Evolutionary conservation across 2,113 vertebrate species (phyloP).

Genomic region (Sinocyclocheilus maitianheensis): DNA sequence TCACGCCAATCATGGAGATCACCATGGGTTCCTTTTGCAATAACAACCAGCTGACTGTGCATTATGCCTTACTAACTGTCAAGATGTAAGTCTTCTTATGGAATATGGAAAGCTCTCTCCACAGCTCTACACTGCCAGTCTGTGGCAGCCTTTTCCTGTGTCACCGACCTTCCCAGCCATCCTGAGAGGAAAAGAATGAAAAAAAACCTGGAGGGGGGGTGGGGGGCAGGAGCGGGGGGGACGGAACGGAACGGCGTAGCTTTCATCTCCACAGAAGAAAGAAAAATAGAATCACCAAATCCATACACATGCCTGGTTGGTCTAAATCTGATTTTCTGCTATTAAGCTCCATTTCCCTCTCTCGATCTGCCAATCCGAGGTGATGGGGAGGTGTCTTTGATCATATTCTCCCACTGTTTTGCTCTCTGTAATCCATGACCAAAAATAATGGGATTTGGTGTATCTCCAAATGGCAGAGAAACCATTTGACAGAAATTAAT

Average conservation of each 20-base stretch:
- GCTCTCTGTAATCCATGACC: slow-evolving; percentile 78
- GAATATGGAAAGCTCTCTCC: neutral
- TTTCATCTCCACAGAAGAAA: slow-evolving; percentile 55
- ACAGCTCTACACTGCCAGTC: slow-evolving; percentile 54
- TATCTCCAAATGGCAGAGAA: slow-evolving; percentile 77
- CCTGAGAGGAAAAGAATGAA: slow-evolving; percentile 69
- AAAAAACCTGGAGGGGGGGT: slow-evolving; percentile 16
- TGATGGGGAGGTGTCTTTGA: slow-evolving; percentile 75
- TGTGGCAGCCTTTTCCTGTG: slow-evolving; percentile 72
- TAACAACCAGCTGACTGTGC: too few relatives aligned
- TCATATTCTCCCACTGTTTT: slow-evolving; percentile 74
- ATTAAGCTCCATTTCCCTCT: slow-evolving; percentile 74
- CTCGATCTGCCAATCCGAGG: slow-evolving; percentile 69
- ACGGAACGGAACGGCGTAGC: neutral
- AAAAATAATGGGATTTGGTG: slow-evolving; percentile 79
- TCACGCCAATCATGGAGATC: too few relatives aligned
- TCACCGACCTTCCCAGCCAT: slow-evolving; percentile 62
- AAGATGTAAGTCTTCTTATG: neutral
- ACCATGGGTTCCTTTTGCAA: too few relatives aligned
- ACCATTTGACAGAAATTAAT: slow-evolving; percentile 78
- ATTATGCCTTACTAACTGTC: too few relatives aligned
- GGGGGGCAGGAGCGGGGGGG: slow-evolving; percentile 19
- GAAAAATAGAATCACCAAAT: slow-evolving; percentile 46
- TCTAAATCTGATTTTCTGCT: slow-evolving; percentile 84
- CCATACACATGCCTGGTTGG: slow-evolving; percentile 52